Evolutionary conservation across 2,888 invertebrate genomes (phyloP).

Genomic region (Dasypolia templi): DNA sequence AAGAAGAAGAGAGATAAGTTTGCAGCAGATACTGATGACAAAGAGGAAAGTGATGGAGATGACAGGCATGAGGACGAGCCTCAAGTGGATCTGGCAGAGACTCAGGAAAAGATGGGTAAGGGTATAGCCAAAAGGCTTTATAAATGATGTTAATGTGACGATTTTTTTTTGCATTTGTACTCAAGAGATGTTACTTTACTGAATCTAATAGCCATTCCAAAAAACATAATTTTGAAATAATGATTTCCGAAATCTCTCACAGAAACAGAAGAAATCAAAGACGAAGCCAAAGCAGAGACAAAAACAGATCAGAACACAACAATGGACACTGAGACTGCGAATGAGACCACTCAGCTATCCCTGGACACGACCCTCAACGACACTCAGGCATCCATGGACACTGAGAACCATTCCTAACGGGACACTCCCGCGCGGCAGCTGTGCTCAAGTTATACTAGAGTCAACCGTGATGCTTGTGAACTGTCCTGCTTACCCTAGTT

Average conservation of each 20-base stretch:
- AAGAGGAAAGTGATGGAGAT: constrained; percentile 87
- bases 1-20: constrained; percentile 64
- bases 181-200: background rate
- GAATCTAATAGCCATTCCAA: background rate
- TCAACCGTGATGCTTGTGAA: constrained; percentile 48
- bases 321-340: constrained; percentile 40
- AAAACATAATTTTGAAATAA: background rate
- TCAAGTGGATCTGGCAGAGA: constrained; percentile 38
- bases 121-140: background rate
- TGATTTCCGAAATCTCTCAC: constrained; percentile 4
- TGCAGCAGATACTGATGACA: constrained; percentile 73
- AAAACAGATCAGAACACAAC: constrained; percentile 34
- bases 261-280: constrained; percentile 42
- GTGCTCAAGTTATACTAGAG: constrained; percentile 54
- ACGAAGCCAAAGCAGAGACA: constrained; percentile 40
- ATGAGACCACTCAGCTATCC: constrained; percentile 38
- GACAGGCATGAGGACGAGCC: constrained; percentile 75
- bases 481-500: constrained; percentile 11
- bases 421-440: constrained; percentile 20
- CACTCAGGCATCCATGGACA: constrained; percentile 27
- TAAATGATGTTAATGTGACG: background rate
- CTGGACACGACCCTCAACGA: constrained; percentile 46
- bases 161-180: background rate
- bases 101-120: constrained; percentile 59
- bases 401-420: constrained; percentile 71